A percentile compares a stretch with the other conserved stretches of the same genome.
phyloP scores from a whole-genome alignment of 2,113 vertebrate species.

The Lipophrys pholis region DNA sequence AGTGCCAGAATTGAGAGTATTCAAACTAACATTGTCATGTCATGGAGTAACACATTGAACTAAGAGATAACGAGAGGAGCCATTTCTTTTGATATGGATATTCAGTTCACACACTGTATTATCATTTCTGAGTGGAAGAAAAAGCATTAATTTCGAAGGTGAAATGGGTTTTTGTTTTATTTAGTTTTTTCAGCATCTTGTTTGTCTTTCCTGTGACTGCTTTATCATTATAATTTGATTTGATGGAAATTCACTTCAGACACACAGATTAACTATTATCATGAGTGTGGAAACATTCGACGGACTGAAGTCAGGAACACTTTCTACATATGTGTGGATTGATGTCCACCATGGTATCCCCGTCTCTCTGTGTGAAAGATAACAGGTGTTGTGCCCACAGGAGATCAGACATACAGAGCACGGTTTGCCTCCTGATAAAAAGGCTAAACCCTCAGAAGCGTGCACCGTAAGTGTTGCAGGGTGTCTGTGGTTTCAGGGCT shows the following conservation, averaged over 20 bases:
- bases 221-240: slow-evolving; percentile 10
- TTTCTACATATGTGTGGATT: slow-evolving; percentile 8
- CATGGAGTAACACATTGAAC: neutral
- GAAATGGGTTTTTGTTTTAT: neutral
- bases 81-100: neutral
- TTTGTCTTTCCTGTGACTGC: neutral
- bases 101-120: neutral
- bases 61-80: too few species aligned
- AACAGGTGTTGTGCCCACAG: slow-evolving; percentile 4
- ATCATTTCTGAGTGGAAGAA: neutral
- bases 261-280: too few species aligned
- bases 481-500: slow-evolving; percentile 9
- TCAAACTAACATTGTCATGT: neutral
- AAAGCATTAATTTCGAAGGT: slow-evolving; percentile 6
- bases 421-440: slow-evolving; percentile 28
- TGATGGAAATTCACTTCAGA: too few species aligned
- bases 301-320: neutral
- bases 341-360: slow-evolving; percentile 18
- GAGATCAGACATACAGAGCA: slow-evolving; percentile 25
- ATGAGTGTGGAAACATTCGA: too few species aligned
- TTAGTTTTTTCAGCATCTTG: neutral
- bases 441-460: slow-evolving; percentile 29
- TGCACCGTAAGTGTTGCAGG: too few species aligned
- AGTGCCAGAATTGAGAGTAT: neutral
- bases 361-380: slow-evolving; percentile 8